These are phyloP conservation scores for Nerophis lumbriciformis DNA, from an alignment of 2,113 vertebrate species.

Conservation along the genomic window DNA sequence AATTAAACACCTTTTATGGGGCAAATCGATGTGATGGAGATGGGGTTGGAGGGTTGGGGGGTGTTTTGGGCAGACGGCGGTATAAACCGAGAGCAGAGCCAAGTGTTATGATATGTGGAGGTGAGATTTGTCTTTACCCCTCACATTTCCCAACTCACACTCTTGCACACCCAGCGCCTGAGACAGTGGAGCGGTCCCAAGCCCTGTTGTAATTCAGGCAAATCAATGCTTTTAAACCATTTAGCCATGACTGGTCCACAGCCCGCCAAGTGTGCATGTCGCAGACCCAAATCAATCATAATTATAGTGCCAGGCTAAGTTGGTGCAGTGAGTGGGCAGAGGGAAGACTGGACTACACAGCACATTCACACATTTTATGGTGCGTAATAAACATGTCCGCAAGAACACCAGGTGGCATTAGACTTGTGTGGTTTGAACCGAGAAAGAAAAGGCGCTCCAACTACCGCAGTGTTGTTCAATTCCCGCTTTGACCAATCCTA, in stretches of 20 bases:
- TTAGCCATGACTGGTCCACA: slow-evolving; percentile 88
- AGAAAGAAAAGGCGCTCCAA: not conserved
- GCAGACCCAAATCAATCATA: slow-evolving; percentile 69
- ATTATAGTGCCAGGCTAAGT: slow-evolving; percentile 45
- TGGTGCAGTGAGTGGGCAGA: slow-evolving; percentile 33
- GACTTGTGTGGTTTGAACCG: not conserved
- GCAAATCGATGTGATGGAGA: slow-evolving; percentile 87
- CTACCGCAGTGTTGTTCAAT: too few species aligned
- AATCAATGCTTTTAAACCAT: slow-evolving; percentile 98
- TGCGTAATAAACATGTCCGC: slow-evolving; percentile 20
- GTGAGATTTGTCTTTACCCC: slow-evolving; percentile 80
- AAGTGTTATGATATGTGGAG: slow-evolving; percentile 79
- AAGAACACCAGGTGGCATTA: not conserved
- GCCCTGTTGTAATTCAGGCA: slow-evolving; percentile 90
- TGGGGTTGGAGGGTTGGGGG: slow-evolving; percentile 37
- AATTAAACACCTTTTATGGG: slow-evolving; percentile 99
- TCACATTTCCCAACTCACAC: slow-evolving; percentile 18
- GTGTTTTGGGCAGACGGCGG: slow-evolving; percentile 14
- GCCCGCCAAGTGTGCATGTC: slow-evolving; percentile 86
- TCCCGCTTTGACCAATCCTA: too few species aligned
- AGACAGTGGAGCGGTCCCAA: slow-evolving; percentile 60
- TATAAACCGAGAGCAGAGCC: slow-evolving; percentile 73
- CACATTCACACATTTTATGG: slow-evolving; percentile 55
- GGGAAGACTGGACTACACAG: slow-evolving; percentile 31
- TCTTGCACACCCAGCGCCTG: slow-evolving; percentile 17